phyloP scores from a whole-genome alignment of 2,797 vertebrate species.

The Gadopsis marmoratus region DNA sequence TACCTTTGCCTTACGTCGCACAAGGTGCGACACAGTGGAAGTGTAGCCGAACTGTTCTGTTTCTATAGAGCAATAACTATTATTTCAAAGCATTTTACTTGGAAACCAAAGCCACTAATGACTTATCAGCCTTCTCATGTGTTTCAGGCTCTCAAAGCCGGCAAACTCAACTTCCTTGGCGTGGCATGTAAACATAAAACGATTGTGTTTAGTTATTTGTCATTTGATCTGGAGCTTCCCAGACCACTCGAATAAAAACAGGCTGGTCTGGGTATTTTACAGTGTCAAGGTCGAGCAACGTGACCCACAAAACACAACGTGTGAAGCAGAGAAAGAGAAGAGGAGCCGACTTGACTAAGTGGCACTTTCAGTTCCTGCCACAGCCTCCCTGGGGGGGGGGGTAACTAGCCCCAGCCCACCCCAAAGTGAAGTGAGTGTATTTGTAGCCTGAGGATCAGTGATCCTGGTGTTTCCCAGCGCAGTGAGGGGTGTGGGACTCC shows the following conservation, averaged over 20 bases:
- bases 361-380: conserved; percentile 15
- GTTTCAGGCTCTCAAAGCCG: neutral
- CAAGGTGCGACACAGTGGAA: neutral
- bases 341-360: conserved; percentile 11
- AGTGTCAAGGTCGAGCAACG: neutral
- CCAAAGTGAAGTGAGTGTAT: conserved; percentile 5
- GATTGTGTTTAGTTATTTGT: neutral
- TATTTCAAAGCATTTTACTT: neutral
- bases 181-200: neutral
- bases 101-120: neutral
- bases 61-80: neutral
- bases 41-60: neutral
- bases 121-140: neutral
- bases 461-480: conserved; percentile 41
- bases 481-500: conserved; percentile 42
- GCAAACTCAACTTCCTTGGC: neutral
- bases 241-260: neutral
- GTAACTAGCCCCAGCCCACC: neutral
- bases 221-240: neutral
- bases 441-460: neutral
- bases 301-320: neutral
- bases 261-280: conserved; percentile 6
- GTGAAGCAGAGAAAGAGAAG: neutral
- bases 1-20: neutral
- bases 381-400: neutral